Base-by-base conservation (phyloP, 2,797 vertebrate genomes). In the Prionace glauca region DNA sequence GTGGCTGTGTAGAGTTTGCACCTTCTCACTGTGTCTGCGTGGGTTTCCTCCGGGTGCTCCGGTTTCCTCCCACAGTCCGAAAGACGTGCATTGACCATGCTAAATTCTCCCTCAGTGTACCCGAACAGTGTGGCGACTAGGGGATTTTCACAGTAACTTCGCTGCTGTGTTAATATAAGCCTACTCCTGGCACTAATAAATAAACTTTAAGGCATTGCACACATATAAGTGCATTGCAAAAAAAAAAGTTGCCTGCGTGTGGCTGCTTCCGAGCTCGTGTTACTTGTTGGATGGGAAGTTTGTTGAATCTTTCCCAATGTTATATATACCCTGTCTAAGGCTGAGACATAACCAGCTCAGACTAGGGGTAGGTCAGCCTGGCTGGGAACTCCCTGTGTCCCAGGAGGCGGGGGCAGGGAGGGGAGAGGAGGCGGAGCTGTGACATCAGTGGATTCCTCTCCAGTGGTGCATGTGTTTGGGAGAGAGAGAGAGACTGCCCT, bases 401-500 rank as follows among this genome's bases (percentile, higher is more conserved):
- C 67, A 26, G 71, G 41, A 74, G 41, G 11, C 36, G 41, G 67
- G 26, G 92, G 36, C 4, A n/a, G 90, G 65, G 62, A n/a, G 62
- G 36, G n/a, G n/a, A n/a, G 62, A 41, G 20, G 62, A 91, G 90
- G 71, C 69, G 93, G 67, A 74, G 41, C 69, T 9, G 16, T 72
- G 71, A 94, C 93, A 56, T 94, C 93, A 94, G 32, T 50, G 36
- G 93, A 56, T 74, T 94, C 24, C 93, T 72, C 41, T 45, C 32
- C 69, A 94, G 93, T 26, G 67, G 45, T 56, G 67, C 93, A 94
- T 94, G 93, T 94, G 93, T 94, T 94, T 94, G 69, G 24, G 86
- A 87, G 84, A 41, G 84, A 87, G 84, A 4, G 91, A 12, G 65
- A 71, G 45, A 56, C 65, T 65, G 60, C n/a, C 90, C 62, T 18